Percentiles rank a stretch among this genome's conserved stretches.
Conservation (phyloP, 2,888 invertebrate genomes). For the Loripinus fragilis region DNA sequence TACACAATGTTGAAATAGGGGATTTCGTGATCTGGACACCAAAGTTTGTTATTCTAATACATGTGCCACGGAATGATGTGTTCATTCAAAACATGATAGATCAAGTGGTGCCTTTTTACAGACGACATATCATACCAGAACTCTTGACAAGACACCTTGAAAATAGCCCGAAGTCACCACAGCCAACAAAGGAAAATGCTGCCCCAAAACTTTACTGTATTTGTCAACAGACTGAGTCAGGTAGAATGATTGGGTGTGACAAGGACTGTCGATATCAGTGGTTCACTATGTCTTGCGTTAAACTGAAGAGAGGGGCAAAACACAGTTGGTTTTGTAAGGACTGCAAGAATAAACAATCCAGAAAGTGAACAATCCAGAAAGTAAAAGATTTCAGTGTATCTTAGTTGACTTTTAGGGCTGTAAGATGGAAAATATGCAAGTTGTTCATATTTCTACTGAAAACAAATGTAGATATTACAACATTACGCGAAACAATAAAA, state of each 20-base stretch:
- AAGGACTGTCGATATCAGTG: conserved; percentile 10
- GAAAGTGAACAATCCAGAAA: no score
- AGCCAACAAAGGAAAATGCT: neutral
- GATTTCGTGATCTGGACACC: conserved; percentile 26
- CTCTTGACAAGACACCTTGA: neutral
- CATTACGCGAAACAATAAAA: no score
- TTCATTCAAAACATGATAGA: neutral
- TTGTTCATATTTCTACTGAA: no score
- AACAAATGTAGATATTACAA: no score
- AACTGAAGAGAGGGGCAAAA: neutral
- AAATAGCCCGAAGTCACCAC: no score
- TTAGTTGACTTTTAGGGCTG: no score
- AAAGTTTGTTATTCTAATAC: neutral
- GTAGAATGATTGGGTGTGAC: neutral
- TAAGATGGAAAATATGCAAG: no score
- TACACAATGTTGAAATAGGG: neutral
- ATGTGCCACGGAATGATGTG: neutral
- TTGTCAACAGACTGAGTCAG: neutral
- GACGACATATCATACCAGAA: neutral
- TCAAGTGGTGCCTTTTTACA: neutral
- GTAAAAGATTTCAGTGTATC: no score
- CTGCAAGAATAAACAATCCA: no score
- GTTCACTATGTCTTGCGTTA: neutral
- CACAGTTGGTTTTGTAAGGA: neutral
- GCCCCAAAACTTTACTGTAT: neutral